phyloP scores from a whole-genome alignment of 2,888 invertebrate species.

The Galerucella calmariensis region DNA sequence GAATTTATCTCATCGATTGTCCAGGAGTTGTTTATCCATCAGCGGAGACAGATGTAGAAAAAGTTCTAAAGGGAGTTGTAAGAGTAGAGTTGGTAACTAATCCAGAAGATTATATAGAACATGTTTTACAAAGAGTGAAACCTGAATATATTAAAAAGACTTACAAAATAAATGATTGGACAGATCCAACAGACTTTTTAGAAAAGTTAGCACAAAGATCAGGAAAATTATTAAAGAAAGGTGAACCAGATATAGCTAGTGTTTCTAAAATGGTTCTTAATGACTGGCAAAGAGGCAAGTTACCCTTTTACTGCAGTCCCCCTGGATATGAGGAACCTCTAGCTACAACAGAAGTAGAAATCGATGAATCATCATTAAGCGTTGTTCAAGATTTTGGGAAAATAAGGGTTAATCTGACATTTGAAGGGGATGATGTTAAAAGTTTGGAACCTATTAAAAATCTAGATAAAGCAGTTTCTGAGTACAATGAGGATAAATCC shows the following conservation, averaged over 20 bases:
- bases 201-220: conserved; percentile 87
- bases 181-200: conserved; percentile 85
- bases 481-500: conserved; percentile 62
- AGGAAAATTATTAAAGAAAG: conserved; percentile 94
- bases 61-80: conserved; percentile 97
- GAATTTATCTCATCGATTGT: conserved; percentile 98
- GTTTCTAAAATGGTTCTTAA: conserved; percentile 95
- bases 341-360: conserved; percentile 57
- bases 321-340: conserved; percentile 81
- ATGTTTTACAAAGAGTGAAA: conserved; percentile 87
- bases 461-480: conserved; percentile 54
- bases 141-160: conserved; percentile 90
- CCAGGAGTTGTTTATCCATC: conserved; percentile 98
- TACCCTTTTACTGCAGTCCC: conserved; percentile 94
- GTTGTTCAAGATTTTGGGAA: conserved; percentile 86
- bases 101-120: conserved; percentile 94
- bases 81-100: conserved; percentile 93
- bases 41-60: conserved; percentile 93
- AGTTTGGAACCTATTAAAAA: conserved; percentile 66
- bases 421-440: conserved; percentile 69
- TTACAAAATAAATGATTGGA: conserved; percentile 88
- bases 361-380: conserved; percentile 62
- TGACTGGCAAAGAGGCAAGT: conserved; percentile 98
- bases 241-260: conserved; percentile 92
- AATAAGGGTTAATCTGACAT: conserved; percentile 74